Conservation (phyloP, 2,888 invertebrate genomes). For the Podotricha telesiphe region DNA sequence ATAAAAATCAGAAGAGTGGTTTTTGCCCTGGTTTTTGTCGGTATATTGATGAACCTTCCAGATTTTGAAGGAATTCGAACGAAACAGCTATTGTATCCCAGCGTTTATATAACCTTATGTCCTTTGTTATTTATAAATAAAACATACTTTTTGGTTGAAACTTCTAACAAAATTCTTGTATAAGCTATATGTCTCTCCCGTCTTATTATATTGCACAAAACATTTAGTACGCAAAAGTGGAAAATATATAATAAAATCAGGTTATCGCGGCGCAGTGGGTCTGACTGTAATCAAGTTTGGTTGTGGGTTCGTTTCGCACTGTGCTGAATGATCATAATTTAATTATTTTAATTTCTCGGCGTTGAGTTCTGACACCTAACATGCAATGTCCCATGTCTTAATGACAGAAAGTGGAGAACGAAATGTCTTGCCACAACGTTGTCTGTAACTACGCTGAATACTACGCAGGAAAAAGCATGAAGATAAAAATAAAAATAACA, state of each 20-base stretch:
- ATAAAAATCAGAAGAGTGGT: conserved; percentile 75
- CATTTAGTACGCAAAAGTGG: neutral
- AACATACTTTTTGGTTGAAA: conserved; percentile 30
- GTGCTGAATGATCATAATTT: no score
- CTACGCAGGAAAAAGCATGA: no score
- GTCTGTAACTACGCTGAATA: no score
- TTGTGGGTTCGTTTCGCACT: no score
- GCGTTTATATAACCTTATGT: conserved; percentile 32
- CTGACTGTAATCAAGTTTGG: no score
- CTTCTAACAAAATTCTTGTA: conserved; percentile 18
- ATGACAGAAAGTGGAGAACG: no score
- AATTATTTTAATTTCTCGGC: no score
- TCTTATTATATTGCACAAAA: conserved; percentile 4
- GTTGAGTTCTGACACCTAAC: no score
- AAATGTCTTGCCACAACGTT: no score
- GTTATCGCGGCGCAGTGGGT: no score
- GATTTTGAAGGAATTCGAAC: conserved; percentile 72
- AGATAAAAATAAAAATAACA: no score
- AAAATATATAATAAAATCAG: neutral
- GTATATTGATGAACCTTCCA: conserved; percentile 74
- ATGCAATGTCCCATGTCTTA: no score
- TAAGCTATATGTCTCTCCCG: neutral
- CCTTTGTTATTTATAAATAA: conserved; percentile 41
- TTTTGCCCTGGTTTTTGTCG: conserved; percentile 76
- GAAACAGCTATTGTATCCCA: conserved; percentile 43